Evolutionary conservation across 2,797 vertebrate genomes (phyloP).

Genomic region (Cyprinella venusta): DNA sequence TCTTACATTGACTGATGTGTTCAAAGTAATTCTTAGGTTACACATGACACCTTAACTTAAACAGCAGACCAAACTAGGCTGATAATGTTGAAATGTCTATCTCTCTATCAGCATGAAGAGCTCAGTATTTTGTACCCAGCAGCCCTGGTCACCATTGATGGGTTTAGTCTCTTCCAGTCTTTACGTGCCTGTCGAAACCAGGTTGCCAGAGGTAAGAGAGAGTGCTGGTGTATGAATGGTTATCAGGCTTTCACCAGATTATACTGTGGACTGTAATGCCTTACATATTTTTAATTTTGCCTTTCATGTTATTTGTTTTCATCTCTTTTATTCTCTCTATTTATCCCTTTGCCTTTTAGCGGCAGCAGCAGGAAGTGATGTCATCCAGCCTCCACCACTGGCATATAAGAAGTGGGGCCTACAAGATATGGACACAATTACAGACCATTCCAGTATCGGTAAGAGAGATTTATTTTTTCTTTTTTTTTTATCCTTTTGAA

Average conservation of each 20-base stretch:
- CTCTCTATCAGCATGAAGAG: conserved; percentile 88
- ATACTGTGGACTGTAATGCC: neutral
- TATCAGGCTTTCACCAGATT: conserved; percentile 13
- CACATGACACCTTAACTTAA: neutral
- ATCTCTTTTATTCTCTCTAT: neutral
- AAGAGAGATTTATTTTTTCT: neutral
- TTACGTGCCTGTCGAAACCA: conserved; percentile 97
- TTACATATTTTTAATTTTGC: neutral
- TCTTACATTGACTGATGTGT: conserved; percentile 1
- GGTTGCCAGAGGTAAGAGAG: conserved; percentile 91
- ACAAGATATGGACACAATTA: conserved; percentile 91
- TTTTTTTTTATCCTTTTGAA: neutral
- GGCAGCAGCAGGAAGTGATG: conserved; percentile 93
- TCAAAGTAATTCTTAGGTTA: neutral
- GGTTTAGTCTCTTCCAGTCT: conserved; percentile 98
- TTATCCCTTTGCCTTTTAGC: conserved; percentile 72
- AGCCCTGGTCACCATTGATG: conserved; percentile 96
- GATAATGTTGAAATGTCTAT: neutral
- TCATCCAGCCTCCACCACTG: conserved; percentile 92
- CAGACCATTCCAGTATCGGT: conserved; percentile 96
- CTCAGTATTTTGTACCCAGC: conserved; percentile 94
- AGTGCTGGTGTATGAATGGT: neutral
- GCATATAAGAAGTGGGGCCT: conserved; percentile 99
- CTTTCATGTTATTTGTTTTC: neutral
- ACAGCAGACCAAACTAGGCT: neutral